phyloP scores from a whole-genome alignment of 2,797 vertebrate genomes.

The Aplochiton taeniatus region DNA sequence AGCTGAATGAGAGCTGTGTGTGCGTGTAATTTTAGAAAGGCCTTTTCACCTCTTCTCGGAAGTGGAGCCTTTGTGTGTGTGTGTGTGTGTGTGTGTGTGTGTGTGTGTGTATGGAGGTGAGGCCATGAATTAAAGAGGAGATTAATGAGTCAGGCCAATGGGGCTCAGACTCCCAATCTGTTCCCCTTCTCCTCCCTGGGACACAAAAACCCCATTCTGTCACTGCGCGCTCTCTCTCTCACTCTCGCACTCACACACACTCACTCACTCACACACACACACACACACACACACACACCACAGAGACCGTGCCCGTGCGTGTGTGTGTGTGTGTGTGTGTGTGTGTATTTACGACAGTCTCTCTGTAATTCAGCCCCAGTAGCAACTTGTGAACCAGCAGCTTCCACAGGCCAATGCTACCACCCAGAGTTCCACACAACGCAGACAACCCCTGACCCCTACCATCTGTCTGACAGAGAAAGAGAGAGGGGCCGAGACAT shows the following conservation, averaged over 20 bases:
- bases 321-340: conserved; percentile 12
- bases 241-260: conserved; percentile 4
- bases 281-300: conserved; percentile 35
- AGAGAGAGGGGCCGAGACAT: conserved; percentile 16
- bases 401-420: conserved; percentile 3
- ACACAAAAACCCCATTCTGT: conserved; percentile 66
- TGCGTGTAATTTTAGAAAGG: neutral
- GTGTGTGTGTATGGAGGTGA: conserved; percentile 39
- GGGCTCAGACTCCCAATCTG: conserved; percentile 75
- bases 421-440: conserved; percentile 6
- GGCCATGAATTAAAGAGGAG: conserved; percentile 76
- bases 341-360: neutral
- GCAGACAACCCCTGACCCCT: conserved; percentile 11
- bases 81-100: conserved; percentile 22
- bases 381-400: conserved; percentile 7
- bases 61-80: neutral
- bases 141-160: conserved; percentile 78
- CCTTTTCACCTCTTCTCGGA: no score
- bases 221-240: conserved; percentile 33
- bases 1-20: neutral
- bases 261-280: conserved; percentile 13
- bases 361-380: neutral
- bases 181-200: conserved; percentile 63
- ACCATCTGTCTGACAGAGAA: conserved; percentile 23
- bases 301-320: conserved; percentile 31